Evolutionary conservation across 2,113 vertebrate genomes (phyloP).

Genomic region (pig (Sus scrofa)): T2T-Sscrofa CM000812.6:147283001-147283500

Average conservation of each 20-base stretch:
- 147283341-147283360: neutral
- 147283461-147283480: neutral
- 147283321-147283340: neutral
- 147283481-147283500: fast-evolving
- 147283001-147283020: neutral
- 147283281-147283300: constrained; percentile 49
- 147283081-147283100: too few relatives aligned
- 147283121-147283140: constrained; percentile 50
- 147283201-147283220: neutral
- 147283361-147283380: neutral
- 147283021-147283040: neutral
- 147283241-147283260: constrained; percentile 64
- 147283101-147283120: neutral
- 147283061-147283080: neutral
- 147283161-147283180: neutral
- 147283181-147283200: neutral
- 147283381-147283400: neutral
- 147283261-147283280: constrained; percentile 59
- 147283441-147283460: fast-evolving
- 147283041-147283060: neutral
- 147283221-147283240: constrained; percentile 32
- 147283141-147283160: neutral
- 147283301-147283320: constrained; percentile 21
- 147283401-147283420: neutral
- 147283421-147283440: neutral